Base-by-base conservation (phyloP, 2,113 vertebrate genomes). In the Anser cygnoides region DNA sequence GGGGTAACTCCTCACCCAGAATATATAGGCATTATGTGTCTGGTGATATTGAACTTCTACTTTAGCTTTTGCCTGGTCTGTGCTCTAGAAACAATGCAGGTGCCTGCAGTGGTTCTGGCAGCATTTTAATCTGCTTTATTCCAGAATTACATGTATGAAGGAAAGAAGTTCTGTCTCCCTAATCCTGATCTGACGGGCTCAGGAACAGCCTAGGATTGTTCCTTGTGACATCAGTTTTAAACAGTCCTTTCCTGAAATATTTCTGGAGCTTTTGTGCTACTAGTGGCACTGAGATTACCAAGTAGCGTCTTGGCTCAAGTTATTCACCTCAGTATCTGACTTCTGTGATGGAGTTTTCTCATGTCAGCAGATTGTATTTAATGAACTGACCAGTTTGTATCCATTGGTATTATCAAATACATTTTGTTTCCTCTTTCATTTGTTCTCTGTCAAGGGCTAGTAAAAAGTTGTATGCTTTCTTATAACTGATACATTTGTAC, bases 401-500 rank as follows among this genome's bases (percentile, higher is more conserved):
- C 28, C 43, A 44, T 57, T 84, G 21, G 12, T 84, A 6, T 80
- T 70, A 61, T 81, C 50, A 93, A 91, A 77, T n/a, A 73, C 4
- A 25, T 81, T 73, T 89, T 89, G 22, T 84, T 91, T 91, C 39
- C 13, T 76, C 29, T 13, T 35, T 89, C 50, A 33, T 91, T 95
- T 89, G 65, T 81, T 84, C 39, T 91, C 77, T 77, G 59, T 58
- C 77, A 81, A 81, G 55, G 84, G 10, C 6, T 66, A 46, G 55
- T 58, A 77, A 55, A 73, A 80, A 17, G 26, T 50, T 83, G 59
- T 57, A 57, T n/a, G 19, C 62, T 62, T 92, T 83, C 76, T 25
- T 86, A 33, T 15, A 41, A 29, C 18, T 1, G 2, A 85, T 92
- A n/a, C 3, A 28, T 41, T 92, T 90, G 22, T 61, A 18, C 72